Evolutionary conservation across 2,888 invertebrate species (phyloP), one percentile per base, ranked within the genome.

Genomic region (Rhingia campestris): DNA sequence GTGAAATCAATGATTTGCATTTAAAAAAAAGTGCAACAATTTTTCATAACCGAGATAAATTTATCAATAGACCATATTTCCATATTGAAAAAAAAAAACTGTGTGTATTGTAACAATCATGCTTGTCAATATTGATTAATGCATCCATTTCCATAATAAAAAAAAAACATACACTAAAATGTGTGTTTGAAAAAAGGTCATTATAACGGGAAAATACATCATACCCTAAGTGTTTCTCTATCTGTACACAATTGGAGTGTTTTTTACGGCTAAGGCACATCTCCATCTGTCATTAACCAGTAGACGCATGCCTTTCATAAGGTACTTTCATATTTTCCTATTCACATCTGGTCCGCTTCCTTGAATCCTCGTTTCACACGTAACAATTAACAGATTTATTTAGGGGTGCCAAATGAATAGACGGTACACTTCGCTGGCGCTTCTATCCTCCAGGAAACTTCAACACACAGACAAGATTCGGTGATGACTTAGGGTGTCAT

Each of bases 1-100:
- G 30, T 10, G 58, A 49, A 58, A 69, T 58, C 30, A 47, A 49
- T 58, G 33, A 61, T 59, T 69, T 58, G 56, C 56, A 58, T 67
- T 9, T 10, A 5, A 12, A 54, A 45, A 54, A 22, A 41, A 61
- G 4, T 33, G 33, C n/a, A 45, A 12, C 33, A 32, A 45, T 45
- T 45, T 45, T 12, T 61, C 10, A n/a, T 12, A 12, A 43, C n/a
- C 6, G 43, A 43, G 43, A 45, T n/a, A 12, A 45, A n/a, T 6
- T 6, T 22, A 22, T 22, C 22, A 22, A 45, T n/a, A n/a, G n/a
- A n/a, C n/a, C n/a, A n/a, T n/a, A n/a, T 6, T 12, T 12, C 2
- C 6, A 12, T 14, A 12, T 12, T 45, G 4, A 6, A 12, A n/a
- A 12, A 45, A 6, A 6, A 45, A 6, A 4, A n/a, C 5, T 5